These are phyloP conservation scores for Ctenopoma multispine DNA, from an alignment of 2,797 vertebrate species.

Conservation along the genomic window DNA sequence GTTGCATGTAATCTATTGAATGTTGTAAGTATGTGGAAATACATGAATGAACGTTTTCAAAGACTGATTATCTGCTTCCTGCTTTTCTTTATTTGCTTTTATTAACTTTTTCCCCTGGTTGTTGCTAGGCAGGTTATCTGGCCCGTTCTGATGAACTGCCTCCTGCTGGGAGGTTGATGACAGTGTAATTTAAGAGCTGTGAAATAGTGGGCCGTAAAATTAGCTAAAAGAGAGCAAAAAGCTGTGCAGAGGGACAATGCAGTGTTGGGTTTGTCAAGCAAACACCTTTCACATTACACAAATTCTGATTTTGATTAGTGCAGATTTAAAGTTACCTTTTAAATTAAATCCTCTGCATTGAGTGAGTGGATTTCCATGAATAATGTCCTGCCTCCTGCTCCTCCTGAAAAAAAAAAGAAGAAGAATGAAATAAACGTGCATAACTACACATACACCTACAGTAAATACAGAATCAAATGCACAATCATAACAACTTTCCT, in stretches of 20 bases:
- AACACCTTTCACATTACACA: background rate
- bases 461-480: conserved; percentile 20
- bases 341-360: conserved; percentile 98
- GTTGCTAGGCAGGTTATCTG: background rate
- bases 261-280: background rate
- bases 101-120: background rate
- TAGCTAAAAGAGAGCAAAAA: background rate
- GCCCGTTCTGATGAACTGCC: background rate
- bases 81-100: background rate
- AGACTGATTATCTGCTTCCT: too few relatives aligned
- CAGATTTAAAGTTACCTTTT: conserved; percentile 88
- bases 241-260: background rate
- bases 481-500: conserved; percentile 10
- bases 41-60: too few relatives aligned
- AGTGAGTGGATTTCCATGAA: conserved; percentile 96
- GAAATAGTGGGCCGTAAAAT: background rate
- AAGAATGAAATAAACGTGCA: background rate
- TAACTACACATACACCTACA: background rate
- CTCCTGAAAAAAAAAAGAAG: conserved; percentile 82
- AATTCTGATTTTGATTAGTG: background rate
- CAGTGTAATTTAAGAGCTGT: background rate
- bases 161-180: background rate
- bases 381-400: conserved; percentile 96
- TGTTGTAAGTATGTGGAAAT: too few relatives aligned
- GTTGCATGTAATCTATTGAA: too few relatives aligned